These are phyloP conservation scores for Trichopria drosophilae DNA, from an alignment of 2,888 invertebrate species.

Conservation along the genomic window DNA sequence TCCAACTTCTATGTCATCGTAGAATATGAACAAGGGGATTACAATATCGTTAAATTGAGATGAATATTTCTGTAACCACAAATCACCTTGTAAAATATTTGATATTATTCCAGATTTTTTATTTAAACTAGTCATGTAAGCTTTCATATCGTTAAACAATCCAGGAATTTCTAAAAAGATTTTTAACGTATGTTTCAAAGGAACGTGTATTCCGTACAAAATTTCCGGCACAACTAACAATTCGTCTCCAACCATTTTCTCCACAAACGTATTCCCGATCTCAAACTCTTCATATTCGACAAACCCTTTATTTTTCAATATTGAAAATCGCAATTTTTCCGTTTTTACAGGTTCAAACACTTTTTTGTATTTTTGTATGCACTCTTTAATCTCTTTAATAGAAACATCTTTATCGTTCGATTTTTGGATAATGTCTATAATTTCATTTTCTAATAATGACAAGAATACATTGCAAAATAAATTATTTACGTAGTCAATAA, in stretches of 20 bases:
- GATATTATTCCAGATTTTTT: constrained; percentile 16
- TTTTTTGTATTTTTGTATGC: too few relatives aligned
- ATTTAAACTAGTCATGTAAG: constrained; percentile 14
- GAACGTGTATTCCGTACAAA: constrained; percentile 9
- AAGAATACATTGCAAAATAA: too few relatives aligned
- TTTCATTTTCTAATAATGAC: too few relatives aligned
- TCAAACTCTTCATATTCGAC: constrained; percentile 8
- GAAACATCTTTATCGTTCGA: too few relatives aligned
- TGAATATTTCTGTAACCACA: constrained; percentile 17
- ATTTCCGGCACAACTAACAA: constrained; percentile 2
- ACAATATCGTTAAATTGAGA: constrained; percentile 13
- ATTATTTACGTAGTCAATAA: too few relatives aligned
- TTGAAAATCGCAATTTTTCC: neutral
- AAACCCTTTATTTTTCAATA: constrained; percentile 13
- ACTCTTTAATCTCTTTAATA: too few relatives aligned
- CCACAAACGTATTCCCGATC: too few relatives aligned
- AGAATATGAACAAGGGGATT: constrained; percentile 25
- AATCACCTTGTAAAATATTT: constrained; percentile 23
- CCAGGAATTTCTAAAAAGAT: constrained; percentile 25
- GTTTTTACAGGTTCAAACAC: too few relatives aligned
- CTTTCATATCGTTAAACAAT: constrained; percentile 13
- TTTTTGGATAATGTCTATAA: too few relatives aligned
- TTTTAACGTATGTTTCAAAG: constrained; percentile 16
- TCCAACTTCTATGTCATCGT: constrained; percentile 24
- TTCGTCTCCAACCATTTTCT: constrained; percentile 10